Percentiles rank a stretch among this genome's conserved stretches.
phyloP scores from a whole-genome alignment of 2,888 invertebrate genomes.

The Rhagophthalmus giganteus region DNA sequence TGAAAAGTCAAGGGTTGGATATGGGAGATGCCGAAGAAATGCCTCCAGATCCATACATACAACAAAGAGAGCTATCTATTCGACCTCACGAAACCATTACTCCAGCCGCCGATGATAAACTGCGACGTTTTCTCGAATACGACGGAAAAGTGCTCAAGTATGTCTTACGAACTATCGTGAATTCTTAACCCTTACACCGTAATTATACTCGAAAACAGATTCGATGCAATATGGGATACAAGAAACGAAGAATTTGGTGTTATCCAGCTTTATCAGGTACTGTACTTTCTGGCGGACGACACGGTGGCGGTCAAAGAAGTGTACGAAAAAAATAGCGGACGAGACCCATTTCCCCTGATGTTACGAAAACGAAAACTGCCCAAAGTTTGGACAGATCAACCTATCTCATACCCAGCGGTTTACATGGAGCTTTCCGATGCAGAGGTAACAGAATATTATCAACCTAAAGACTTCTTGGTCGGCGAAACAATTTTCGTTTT shows the following conservation, averaged over 20 bases:
- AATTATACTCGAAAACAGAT: constrained; percentile 55
- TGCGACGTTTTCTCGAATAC: constrained; percentile 73
- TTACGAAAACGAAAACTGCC: constrained; percentile 77
- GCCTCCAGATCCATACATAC: constrained; percentile 72
- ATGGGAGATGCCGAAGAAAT: constrained; percentile 69
- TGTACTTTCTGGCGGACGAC: constrained; percentile 82
- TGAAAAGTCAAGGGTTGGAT: constrained; percentile 80
- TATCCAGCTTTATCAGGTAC: constrained; percentile 67
- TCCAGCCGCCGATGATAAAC: constrained; percentile 58
- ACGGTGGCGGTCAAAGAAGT: constrained; percentile 77
- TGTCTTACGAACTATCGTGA: constrained; percentile 15
- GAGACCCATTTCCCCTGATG: constrained; percentile 75
- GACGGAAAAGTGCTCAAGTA: constrained; percentile 78
- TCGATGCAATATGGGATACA: constrained; percentile 71
- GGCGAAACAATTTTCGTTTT: constrained; percentile 72
- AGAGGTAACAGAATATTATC: constrained; percentile 77
- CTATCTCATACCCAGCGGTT: constrained; percentile 66
- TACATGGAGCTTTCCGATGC: constrained; percentile 70
- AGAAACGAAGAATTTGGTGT: constrained; percentile 63
- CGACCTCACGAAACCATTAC: constrained; percentile 45
- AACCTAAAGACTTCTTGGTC: constrained; percentile 74
- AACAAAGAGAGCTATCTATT: constrained; percentile 57
- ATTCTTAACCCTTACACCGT: neutral
- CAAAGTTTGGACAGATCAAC: constrained; percentile 57
- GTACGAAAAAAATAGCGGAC: constrained; percentile 70